These are phyloP conservation scores for Hystrix brachyura DNA, from an alignment of 2,113 vertebrate species.

Conservation along the genomic window DNA sequence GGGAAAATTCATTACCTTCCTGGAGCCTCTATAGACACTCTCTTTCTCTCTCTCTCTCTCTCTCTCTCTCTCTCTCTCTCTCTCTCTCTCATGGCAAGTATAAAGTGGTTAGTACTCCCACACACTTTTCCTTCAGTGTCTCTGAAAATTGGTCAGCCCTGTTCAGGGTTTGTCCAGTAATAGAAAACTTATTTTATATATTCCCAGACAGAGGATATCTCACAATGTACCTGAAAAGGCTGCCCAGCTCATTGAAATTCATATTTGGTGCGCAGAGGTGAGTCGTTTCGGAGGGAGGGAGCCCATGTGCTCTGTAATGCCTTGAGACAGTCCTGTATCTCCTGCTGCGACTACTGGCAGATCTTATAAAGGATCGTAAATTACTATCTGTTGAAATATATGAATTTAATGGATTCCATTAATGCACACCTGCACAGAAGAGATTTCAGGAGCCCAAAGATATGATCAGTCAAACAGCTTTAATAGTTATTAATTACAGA, in stretches of 20 bases:
- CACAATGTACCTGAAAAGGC: slow-evolving; percentile 73
- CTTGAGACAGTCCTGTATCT: slow-evolving; percentile 88
- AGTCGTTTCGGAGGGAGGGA: slow-evolving; percentile 82
- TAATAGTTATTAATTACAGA: slow-evolving; percentile 91
- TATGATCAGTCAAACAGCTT: slow-evolving; percentile 89
- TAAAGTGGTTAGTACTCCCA: slow-evolving; percentile 78
- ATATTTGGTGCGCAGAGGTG: slow-evolving; percentile 84
- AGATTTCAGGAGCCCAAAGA: slow-evolving; percentile 88
- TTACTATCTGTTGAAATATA: slow-evolving; percentile 92
- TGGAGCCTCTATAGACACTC: slow-evolving; percentile 67
- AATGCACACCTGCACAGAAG: slow-evolving; percentile 89
- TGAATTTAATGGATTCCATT: slow-evolving; percentile 92
- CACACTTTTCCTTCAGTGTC: slow-evolving; percentile 79
- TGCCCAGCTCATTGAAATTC: slow-evolving; percentile 84
- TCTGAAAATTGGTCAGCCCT: slow-evolving; percentile 82
- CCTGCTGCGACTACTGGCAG: slow-evolving; percentile 88
- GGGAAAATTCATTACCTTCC: slow-evolving; percentile 75
- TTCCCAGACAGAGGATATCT: slow-evolving; percentile 67
- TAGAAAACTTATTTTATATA: slow-evolving; percentile 83
- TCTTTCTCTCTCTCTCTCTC: too few species aligned
- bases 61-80: too few species aligned
- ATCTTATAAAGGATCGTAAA: slow-evolving; percentile 90
- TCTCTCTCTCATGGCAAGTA: slow-evolving; percentile 46
- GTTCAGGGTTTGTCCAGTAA: slow-evolving; percentile 70
- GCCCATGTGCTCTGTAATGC: slow-evolving; percentile 86